Evolutionary conservation across 2,113 vertebrate species (phyloP), one percentile per base, ranked within the genome.

Genomic region (Mungos mungo): DNA sequence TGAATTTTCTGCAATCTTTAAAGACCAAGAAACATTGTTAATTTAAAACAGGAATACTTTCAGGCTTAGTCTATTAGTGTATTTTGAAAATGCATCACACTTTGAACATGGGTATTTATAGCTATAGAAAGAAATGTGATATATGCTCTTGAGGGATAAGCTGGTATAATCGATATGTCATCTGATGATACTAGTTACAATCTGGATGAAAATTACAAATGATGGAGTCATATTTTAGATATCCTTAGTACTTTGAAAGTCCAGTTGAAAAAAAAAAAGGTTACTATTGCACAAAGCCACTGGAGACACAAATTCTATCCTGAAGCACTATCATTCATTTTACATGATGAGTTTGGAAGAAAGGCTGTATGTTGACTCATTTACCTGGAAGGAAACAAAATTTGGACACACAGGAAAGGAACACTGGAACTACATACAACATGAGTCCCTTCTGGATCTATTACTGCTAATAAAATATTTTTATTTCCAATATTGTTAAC

Each of bases 191-290:
- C 65, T 96, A 88, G 76, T 81, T 97, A 18, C 21, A 92, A 47
- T 71, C 18, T 77, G 50, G 4, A 45, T 85, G 52, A 68, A 81
- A 86, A 69, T 85, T 83, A 60, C 27, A 84, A 88, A 50, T 14
- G 9, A 85, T 85, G 16, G 41, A 29, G 7, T 65, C 52, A 12
- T 79, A 16, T 38, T 9, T 54, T 35, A 82, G 77, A 92, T 91
- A 90, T 71, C 31, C 27, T 71, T 92, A 86, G 25, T 81, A 52
- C 18, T 82, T 81, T 68, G 45, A 93, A 97, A 76, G 27, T 88
- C 25, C 5, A 52, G 10, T 31, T 86, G 31, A 81, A 91, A 88
- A 85, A 63, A 86, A 19, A 82, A 93, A 96, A 25, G 45, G 7
- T 19, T 66, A 25, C 5, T 63, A 5, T 29, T 38, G 5, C 25